Evolutionary conservation across 2,888 invertebrate genomes (phyloP).

Genomic region (Polydrusus tereticollis): DNA sequence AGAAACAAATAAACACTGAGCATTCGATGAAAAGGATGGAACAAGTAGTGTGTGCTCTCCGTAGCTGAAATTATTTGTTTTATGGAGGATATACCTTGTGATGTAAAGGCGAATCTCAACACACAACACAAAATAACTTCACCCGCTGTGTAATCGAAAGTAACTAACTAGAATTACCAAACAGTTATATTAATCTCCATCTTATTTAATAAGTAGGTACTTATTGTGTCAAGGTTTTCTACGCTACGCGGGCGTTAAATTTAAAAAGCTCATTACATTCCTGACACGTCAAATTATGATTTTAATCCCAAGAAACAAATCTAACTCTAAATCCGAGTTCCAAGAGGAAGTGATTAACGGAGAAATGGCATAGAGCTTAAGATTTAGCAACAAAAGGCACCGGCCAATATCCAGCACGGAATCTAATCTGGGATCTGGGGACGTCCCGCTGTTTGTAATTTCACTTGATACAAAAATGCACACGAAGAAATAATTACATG

Average conservation of each 20-base stretch:
- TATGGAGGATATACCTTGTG: too few relatives aligned
- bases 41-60: too few relatives aligned
- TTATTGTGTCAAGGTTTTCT: background rate
- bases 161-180: too few relatives aligned
- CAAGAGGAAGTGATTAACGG: slow-evolving; percentile 23
- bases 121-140: too few relatives aligned
- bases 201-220: background rate
- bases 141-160: too few relatives aligned
- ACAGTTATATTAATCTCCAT: too few relatives aligned
- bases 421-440: slow-evolving; percentile 30
- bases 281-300: background rate
- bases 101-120: too few relatives aligned
- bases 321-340: slow-evolving; percentile 11
- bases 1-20: too few relatives aligned
- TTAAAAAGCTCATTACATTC: background rate
- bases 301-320: slow-evolving; percentile 6
- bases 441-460: slow-evolving; percentile 23
- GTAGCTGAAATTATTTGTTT: too few relatives aligned
- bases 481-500: slow-evolving; percentile 27
- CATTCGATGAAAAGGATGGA: too few relatives aligned
- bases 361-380: slow-evolving; percentile 6
- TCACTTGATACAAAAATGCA: slow-evolving; percentile 19
- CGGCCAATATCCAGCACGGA: slow-evolving; percentile 20
- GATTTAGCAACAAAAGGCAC: slow-evolving; percentile 25
- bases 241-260: background rate